Conservation (phyloP, 2,113 vertebrate genomes). For the Ploceus nigricollis region DNA sequence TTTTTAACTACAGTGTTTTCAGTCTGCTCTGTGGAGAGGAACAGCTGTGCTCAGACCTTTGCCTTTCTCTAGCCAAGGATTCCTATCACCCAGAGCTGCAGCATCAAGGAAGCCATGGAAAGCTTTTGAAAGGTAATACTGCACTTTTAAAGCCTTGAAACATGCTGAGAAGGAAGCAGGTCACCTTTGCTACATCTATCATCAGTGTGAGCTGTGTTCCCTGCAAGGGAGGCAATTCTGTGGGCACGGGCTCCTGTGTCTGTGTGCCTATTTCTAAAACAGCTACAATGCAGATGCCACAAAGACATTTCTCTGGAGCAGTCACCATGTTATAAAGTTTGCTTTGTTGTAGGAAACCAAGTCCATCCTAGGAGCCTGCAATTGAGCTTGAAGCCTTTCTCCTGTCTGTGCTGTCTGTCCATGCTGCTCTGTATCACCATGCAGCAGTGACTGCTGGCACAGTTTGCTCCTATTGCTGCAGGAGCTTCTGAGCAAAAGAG, state of each 20-base stretch:
- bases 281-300: neutral
- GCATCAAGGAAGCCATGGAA: neutral
- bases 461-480: neutral
- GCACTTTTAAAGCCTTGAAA: neutral
- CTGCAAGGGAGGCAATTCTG: neutral
- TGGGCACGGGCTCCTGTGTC: neutral
- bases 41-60: neutral
- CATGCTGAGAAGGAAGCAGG: neutral
- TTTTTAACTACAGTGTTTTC: neutral
- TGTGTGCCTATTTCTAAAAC: neutral
- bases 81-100: neutral
- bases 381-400: neutral
- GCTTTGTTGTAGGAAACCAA: neutral
- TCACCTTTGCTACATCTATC: conserved; percentile 18
- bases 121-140: neutral
- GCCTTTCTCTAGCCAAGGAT: neutral
- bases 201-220: neutral
- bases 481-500: neutral
- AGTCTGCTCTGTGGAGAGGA: neutral
- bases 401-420: neutral
- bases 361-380: neutral
- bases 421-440: neutral
- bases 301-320: neutral
- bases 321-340: neutral
- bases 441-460: accelerated